Conservation (phyloP, 2,113 vertebrate genomes). For the Siniperca knerii region DNA sequence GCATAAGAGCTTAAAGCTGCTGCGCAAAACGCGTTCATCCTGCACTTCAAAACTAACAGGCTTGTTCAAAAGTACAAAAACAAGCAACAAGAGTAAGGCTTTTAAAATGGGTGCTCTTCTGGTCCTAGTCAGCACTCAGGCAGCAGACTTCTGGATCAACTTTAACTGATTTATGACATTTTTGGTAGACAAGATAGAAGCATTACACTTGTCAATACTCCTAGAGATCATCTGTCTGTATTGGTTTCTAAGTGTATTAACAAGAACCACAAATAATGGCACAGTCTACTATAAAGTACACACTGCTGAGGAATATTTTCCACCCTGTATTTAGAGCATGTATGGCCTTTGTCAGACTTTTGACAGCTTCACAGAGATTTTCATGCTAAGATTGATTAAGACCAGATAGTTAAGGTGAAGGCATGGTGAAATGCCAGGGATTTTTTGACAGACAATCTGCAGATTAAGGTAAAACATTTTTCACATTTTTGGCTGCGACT, state of each 20-base stretch:
- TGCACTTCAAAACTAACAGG: background rate
- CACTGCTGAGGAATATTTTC: slow-evolving; percentile 7
- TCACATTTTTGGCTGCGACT: slow-evolving; percentile 6
- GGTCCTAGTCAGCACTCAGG: background rate
- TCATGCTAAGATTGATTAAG: background rate
- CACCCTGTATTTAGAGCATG: background rate
- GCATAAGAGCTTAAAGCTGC: background rate
- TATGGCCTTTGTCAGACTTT: slow-evolving; percentile 16
- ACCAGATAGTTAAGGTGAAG: slow-evolving; percentile 2
- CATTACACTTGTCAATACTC: background rate
- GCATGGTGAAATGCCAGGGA: background rate
- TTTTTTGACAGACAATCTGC: background rate
- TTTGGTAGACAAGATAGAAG: background rate
- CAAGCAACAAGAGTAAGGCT: background rate
- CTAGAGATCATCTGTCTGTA: background rate
- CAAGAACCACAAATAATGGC: background rate
- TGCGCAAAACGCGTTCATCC: background rate
- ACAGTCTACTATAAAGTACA: background rate
- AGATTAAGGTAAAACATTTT: background rate
- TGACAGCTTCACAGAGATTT: slow-evolving; percentile 12
- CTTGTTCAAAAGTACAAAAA: background rate
- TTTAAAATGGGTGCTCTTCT: background rate
- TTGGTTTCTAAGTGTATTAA: background rate
- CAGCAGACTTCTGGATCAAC: background rate
- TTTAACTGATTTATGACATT: background rate